Evolutionary conservation across 2,113 vertebrate genomes (phyloP), one percentile per base, ranked within the genome.

Genomic region (Polypterus bichir): DNA sequence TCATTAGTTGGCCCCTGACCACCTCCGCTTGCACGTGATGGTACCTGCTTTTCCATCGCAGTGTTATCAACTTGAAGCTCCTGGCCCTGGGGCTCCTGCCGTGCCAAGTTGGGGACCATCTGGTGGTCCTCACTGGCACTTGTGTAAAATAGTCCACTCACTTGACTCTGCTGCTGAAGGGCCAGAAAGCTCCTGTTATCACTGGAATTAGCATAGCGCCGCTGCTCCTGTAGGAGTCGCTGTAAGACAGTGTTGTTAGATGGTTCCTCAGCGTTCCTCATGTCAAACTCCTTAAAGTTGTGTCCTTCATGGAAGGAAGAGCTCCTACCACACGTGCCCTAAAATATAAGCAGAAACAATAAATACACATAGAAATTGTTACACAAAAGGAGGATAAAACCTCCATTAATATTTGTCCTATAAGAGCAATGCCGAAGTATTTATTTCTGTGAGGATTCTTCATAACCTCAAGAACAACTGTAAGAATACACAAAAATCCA

Each of bases 11-110:
- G 90, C 58, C 89, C 88, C 56, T 77, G 78, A 4, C 73, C 76
- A 27, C 66, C 71, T 5, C 71, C 66, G 27, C 73, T 75, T 1
- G 66, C 70, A 51, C 89, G 80, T 1, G 81, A 74, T 9, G 88
- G 86, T 7, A 88, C 81, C 74, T 97, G 88, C 69, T 98, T 97
- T 79, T 97, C 94, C 85, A 97, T 83, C 69, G 83, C 79, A 65
- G 88, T 79, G 44, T 81, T 92, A 83, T 98, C 96, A 45, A 90
- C 83, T 77, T 97, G 96, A 63, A 98, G 89, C 79, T 99, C 96
- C 82, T 99, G 96, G 66, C 96, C 96, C 76, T 99, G 96, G 51
- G 96, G 96, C 81, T 99, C 96, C 65, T 99, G 96, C 8, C 96
- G 88, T 68, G 95, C 95, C 65, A 89, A 89, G 79, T 98, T 92